These are phyloP conservation scores for Andricus curvator DNA, from an alignment of 2,888 invertebrate species.

Conservation along the genomic window DNA sequence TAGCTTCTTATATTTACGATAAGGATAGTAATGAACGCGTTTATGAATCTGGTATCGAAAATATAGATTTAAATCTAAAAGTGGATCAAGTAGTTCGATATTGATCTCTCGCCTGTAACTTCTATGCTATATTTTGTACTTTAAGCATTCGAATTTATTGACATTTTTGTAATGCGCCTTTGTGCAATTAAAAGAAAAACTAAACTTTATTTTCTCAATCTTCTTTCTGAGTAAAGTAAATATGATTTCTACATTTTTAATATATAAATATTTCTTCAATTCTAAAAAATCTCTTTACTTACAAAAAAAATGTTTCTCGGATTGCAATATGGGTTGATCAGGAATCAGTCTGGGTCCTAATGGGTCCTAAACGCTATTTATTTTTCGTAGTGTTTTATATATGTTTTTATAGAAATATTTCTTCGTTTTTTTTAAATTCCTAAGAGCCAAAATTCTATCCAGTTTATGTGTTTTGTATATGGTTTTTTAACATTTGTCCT, in stretches of 20 bases:
- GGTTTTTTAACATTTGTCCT: background rate
- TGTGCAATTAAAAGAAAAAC: background rate
- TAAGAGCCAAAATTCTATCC: background rate
- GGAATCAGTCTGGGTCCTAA: constrained; percentile 42
- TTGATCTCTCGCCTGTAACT: background rate
- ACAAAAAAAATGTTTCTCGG: constrained; percentile 1
- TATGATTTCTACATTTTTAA: background rate
- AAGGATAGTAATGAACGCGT: background rate
- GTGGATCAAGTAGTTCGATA: constrained; percentile 17
- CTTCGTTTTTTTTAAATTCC: background rate
- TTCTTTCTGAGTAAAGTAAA: background rate
- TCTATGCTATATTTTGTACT: background rate
- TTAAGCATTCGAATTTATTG: background rate
- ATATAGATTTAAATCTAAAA: background rate
- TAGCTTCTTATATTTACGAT: background rate
- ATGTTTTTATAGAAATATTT: constrained; percentile 17
- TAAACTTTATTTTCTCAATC: background rate
- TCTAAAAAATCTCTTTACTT: background rate
- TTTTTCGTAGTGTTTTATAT: constrained; percentile 38
- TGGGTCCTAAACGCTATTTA: constrained; percentile 29
- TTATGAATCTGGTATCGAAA: background rate
- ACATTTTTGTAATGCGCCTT: background rate
- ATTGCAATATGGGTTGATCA: constrained; percentile 37
- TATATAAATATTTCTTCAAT: background rate
- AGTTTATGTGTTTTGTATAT: background rate